Evolutionary conservation across 2,888 invertebrate species (phyloP), one percentile per base, ranked within the genome.

Genomic region (Drosophila infuscata): DNA sequence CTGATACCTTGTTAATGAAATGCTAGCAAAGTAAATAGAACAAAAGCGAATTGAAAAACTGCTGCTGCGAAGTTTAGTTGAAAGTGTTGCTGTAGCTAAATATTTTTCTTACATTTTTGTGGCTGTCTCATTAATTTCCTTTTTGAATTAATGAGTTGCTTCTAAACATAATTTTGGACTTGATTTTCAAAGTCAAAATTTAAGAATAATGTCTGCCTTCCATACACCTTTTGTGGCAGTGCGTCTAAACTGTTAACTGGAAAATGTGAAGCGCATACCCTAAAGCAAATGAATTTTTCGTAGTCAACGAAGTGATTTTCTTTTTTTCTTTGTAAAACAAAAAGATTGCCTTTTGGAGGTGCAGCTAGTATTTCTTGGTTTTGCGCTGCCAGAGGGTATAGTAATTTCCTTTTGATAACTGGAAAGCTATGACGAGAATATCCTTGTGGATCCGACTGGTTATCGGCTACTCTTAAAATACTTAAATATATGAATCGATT

Each of bases 271-370:
- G 65, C 54, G 41, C 56, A 38, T 38, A 29, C 41, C 43, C 30
- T 25, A 48, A 58, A 52, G 29, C 30, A 46, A 46, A 3, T 56
- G 32, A 48, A 80, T 88, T 73, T 49, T 66, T 54, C 71, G 73
- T 74, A 82, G 75, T 80, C 77, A 60, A 51, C 32, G 64, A 38
- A 35, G 43, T 46, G 29, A 5, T 9, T 32, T 33, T 58, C 9
- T 62, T 62, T 68, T 54, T 54, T 70, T 36, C 54, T 60, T 36
- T 65, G 51, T 29, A 51, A 25, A 52, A 53, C 35, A 65, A 53
- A 63, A 53, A 64, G 60, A 76, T 79, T 74, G 68, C 54, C 25
- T 61, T 75, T 75, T 67, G 69, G 59, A 77, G 60, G 61, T 64
- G 60, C 60, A 61, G 49, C 35, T 56, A 17, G 20, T 41, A 56